phyloP scores from a whole-genome alignment of 2,888 invertebrate species.

The Tillus elongatus region DNA sequence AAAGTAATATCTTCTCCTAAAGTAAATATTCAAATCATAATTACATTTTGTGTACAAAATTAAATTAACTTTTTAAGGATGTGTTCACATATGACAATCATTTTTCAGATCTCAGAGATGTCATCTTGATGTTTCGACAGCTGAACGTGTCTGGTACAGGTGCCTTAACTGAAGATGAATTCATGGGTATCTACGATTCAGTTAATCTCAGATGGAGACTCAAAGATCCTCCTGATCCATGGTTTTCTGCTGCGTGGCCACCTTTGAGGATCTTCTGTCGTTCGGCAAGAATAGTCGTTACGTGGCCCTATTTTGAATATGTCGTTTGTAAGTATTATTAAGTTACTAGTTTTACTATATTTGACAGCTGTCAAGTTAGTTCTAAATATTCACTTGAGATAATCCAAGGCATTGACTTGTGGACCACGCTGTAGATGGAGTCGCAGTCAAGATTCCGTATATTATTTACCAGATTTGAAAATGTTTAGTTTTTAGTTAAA shows the following conservation, averaged over 20 bases:
- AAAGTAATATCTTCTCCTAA: no score
- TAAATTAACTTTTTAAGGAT: not conserved
- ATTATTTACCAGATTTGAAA: no score
- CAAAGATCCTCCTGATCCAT: slow-evolving; percentile 59
- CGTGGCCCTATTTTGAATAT: slow-evolving; percentile 66
- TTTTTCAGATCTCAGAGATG: slow-evolving; percentile 55
- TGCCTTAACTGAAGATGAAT: slow-evolving; percentile 60
- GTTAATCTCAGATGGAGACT: slow-evolving; percentile 65
- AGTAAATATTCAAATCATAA: no score
- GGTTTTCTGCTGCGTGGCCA: slow-evolving; percentile 57
- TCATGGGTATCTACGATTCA: slow-evolving; percentile 62
- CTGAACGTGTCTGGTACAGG: slow-evolving; percentile 62
- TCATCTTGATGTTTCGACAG: slow-evolving; percentile 71
- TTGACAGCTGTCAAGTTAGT: no score
- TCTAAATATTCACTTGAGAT: no score
- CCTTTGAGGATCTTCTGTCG: slow-evolving; percentile 55
- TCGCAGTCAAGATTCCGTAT: no score
- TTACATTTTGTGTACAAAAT: not conserved
- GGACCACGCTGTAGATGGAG: no score
- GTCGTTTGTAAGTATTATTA: slow-evolving; percentile 53
- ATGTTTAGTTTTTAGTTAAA: no score
- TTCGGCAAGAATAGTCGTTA: slow-evolving; percentile 52
- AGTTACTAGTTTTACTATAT: slow-evolving; percentile 4
- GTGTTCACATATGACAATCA: slow-evolving; percentile 1
- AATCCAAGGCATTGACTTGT: no score